Evolutionary conservation across 2,113 vertebrate genomes (phyloP).

Genomic region (Siniperca chuatsi): DNA sequence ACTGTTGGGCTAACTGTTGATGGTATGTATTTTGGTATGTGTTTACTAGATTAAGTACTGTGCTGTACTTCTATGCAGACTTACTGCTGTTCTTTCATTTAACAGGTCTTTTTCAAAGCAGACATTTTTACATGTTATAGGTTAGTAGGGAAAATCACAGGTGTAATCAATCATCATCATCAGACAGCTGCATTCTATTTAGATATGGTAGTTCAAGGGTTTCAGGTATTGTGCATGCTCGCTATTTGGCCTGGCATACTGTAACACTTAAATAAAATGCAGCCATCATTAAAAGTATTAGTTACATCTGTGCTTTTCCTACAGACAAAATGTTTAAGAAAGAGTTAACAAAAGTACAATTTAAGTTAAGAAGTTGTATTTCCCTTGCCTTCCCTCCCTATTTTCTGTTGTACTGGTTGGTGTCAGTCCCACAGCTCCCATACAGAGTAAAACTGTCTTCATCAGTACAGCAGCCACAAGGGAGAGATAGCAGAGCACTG

Average conservation of each 20-base stretch:
- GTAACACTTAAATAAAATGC: background rate
- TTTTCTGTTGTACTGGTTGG: background rate
- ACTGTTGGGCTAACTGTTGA: too few species aligned
- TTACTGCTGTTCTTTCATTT: too few species aligned
- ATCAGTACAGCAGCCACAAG: constrained; percentile 6
- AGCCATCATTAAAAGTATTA: background rate
- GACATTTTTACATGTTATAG: background rate
- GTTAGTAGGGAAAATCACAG: background rate
- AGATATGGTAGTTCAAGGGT: background rate
- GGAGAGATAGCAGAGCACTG: background rate
- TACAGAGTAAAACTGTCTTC: background rate
- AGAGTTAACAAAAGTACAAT: background rate
- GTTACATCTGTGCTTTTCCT: background rate
- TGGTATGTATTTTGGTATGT: too few species aligned
- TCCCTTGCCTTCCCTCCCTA: background rate
- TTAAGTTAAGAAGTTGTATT: background rate
- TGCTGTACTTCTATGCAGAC: too few species aligned
- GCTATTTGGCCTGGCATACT: background rate
- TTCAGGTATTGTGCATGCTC: background rate
- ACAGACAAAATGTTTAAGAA: background rate
- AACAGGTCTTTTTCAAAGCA: too few species aligned
- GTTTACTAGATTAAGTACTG: too few species aligned
- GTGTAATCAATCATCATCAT: too few species aligned
- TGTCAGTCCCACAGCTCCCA: background rate
- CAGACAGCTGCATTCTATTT: background rate